Percentiles rank a stretch among this genome's conserved stretches.
phyloP scores from a whole-genome alignment of 2,113 vertebrate genomes.

The Solenodon paradoxus region DNA sequence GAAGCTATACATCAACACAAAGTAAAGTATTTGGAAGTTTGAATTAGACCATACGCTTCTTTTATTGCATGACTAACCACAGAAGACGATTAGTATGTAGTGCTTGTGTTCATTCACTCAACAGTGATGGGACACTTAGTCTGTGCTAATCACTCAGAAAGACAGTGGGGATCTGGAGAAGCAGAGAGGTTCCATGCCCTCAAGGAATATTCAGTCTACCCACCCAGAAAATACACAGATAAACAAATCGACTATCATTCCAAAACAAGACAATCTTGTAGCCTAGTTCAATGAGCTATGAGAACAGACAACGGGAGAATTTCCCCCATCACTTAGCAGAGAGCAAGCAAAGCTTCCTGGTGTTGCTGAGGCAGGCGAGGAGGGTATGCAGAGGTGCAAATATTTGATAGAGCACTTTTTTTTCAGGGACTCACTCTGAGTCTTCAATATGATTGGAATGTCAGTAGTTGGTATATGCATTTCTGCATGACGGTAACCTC shows the following conservation, averaged over 20 bases:
- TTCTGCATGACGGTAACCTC: background rate
- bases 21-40: background rate
- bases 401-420: background rate
- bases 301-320: background rate
- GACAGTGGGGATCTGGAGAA: background rate
- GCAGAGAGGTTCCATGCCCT: background rate
- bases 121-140: too few relatives aligned
- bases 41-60: background rate
- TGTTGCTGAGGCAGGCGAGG: background rate
- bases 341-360: background rate
- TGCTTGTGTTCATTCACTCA: background rate
- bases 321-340: background rate
- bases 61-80: background rate
- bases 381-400: background rate
- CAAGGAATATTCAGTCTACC: background rate
- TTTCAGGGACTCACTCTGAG: background rate
- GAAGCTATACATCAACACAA: background rate
- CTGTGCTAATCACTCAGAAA: background rate
- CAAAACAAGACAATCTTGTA: background rate
- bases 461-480: background rate
- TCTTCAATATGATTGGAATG: background rate
- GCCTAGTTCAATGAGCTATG: background rate
- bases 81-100: background rate
- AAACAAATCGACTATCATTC: background rate
- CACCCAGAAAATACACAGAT: background rate